Percentiles rank a stretch among this genome's conserved stretches.
phyloP scores from a whole-genome alignment of 2,797 vertebrate genomes.

The Acipenser ruthenus region DNA sequence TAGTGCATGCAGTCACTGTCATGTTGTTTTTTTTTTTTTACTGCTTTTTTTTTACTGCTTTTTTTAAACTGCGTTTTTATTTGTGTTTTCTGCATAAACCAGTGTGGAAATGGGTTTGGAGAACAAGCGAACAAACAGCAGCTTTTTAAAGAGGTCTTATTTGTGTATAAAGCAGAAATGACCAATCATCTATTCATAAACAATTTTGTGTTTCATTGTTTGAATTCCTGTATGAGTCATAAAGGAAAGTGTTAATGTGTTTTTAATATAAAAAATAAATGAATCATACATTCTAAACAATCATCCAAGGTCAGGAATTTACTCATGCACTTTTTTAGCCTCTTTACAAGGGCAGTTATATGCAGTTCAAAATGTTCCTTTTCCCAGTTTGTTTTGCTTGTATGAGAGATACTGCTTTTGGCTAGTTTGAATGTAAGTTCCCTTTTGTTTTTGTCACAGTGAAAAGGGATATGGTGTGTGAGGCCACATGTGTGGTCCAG shows the following conservation, averaged over 20 bases:
- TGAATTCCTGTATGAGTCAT: conserved; percentile 44
- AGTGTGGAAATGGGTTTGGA: conserved; percentile 9
- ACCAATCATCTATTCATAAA: conserved; percentile 16
- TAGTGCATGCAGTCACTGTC: background rate
- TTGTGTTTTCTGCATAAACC: background rate
- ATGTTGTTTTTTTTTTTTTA: background rate
- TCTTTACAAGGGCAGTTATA: conserved; percentile 16
- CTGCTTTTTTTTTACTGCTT: background rate
- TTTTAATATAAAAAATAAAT: conserved; percentile 41
- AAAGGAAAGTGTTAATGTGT: conserved; percentile 47
- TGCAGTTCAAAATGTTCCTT: no score
- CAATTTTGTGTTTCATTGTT: conserved; percentile 45
- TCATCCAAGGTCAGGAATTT: conserved; percentile 37
- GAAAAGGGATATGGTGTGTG: no score
- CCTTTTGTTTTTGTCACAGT: no score
- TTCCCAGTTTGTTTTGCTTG: no score
- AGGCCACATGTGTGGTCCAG: no score
- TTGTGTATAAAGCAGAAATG: conserved; percentile 20
- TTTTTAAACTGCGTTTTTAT: background rate
- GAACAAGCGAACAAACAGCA: conserved; percentile 3
- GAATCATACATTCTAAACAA: conserved; percentile 44
- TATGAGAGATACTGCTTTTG: no score
- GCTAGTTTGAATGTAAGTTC: no score
- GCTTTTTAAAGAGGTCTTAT: conserved; percentile 6
- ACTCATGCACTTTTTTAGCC: conserved; percentile 6